phyloP scores from a whole-genome alignment of 2,113 vertebrate genomes.

The Paedocypris sp. region DNA sequence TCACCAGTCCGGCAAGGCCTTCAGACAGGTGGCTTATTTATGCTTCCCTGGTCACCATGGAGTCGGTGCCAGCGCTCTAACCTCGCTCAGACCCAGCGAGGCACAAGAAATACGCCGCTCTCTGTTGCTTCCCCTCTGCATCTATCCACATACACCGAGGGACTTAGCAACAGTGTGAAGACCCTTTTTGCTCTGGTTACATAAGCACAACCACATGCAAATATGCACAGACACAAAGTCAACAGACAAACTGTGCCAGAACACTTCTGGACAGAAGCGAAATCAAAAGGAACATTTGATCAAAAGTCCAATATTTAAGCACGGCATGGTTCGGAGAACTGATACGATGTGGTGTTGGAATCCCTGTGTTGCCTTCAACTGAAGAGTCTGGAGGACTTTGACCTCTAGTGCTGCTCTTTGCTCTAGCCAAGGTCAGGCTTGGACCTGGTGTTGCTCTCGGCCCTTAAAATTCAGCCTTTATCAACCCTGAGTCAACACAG shows the following conservation, averaged over 20 bases:
- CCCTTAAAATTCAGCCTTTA: constrained; percentile 1
- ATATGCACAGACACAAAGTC: constrained; percentile 5
- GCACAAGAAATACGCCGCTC: no score
- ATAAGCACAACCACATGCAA: constrained; percentile 2
- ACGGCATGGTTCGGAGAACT: background rate
- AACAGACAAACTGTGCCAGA: background rate
- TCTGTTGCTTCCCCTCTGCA: no score
- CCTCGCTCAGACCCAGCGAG: constrained; percentile 5
- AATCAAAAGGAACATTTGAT: background rate
- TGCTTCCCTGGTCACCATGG: constrained; percentile 10
- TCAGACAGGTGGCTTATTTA: constrained; percentile 24
- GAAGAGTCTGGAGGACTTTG: background rate
- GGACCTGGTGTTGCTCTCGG: background rate
- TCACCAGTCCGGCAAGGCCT: background rate
- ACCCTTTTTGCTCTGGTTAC: constrained; percentile 21
- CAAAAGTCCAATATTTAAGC: background rate
- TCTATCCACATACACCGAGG: no score
- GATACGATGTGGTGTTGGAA: background rate
- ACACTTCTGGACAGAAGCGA: constrained; percentile 4
- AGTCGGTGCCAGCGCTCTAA: constrained; percentile 9
- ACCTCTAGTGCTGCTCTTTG: background rate
- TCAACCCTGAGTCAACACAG: constrained; percentile 10
- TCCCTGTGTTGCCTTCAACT: constrained; percentile 7
- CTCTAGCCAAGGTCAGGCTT: background rate
- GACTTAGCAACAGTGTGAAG: background rate